phyloP scores from a whole-genome alignment of 1,140 invertebrate species.

The Penaeus vannamei region DNA sequence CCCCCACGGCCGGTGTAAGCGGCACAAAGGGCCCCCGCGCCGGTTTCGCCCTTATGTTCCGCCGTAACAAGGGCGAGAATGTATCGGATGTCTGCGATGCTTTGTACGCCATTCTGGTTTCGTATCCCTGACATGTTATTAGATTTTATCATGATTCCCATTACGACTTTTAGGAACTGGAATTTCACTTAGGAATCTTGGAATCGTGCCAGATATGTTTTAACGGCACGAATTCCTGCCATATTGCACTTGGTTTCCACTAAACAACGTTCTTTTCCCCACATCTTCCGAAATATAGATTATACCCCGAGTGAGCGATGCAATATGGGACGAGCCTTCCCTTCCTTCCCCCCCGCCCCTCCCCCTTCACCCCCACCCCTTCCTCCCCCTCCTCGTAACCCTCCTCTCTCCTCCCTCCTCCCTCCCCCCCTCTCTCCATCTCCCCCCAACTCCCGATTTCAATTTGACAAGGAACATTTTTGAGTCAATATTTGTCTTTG shows the following conservation, averaged over 20 bases:
- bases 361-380: not conserved
- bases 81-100: not conserved
- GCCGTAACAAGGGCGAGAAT: constrained; percentile 27
- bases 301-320: constrained; percentile 27
- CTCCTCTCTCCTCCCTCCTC: not conserved
- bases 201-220: constrained; percentile 66
- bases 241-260: constrained; percentile 55
- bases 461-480: constrained; percentile 57
- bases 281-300: constrained; percentile 27
- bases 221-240: constrained; percentile 61
- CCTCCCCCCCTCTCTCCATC: not conserved
- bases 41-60: constrained; percentile 16
- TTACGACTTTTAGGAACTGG: constrained; percentile 67
- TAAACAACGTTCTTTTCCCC: constrained; percentile 50
- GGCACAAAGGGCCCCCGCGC: not conserved
- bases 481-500: constrained; percentile 59
- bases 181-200: constrained; percentile 67
- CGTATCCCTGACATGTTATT: constrained; percentile 62
- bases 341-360: not conserved
- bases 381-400: no score
- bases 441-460: constrained; percentile 38
- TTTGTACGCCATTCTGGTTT: constrained; percentile 32
- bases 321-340: constrained; percentile 10
- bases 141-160: constrained; percentile 67
- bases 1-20: not conserved